Conservation (phyloP, 2,888 invertebrate species). For the Platycnemis pennipes region DNA sequence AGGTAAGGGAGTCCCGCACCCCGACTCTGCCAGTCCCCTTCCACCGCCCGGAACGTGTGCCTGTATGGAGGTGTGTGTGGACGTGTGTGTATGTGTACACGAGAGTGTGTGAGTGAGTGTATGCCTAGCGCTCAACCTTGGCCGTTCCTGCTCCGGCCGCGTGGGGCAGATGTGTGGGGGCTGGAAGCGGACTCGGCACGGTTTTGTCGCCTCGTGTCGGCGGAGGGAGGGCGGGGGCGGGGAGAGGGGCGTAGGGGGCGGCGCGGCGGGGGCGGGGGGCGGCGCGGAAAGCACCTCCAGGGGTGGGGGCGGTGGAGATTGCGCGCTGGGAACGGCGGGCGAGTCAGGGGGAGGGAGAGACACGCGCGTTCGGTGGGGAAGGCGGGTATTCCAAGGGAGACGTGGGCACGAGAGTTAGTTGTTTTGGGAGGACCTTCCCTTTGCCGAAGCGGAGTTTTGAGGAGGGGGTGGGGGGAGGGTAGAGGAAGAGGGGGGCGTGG, state of each 20-base stretch:
- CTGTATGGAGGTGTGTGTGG: too few species aligned
- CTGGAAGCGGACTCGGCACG: slow-evolving; percentile 68
- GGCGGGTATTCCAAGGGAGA: slow-evolving; percentile 77
- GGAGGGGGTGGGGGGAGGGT: not conserved
- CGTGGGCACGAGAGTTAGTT: slow-evolving; percentile 75
- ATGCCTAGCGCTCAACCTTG: not conserved
- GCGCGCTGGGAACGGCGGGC: slow-evolving; percentile 75
- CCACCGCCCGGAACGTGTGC: not conserved
- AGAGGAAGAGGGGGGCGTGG: slow-evolving; percentile 10
- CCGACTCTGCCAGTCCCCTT: not conserved
- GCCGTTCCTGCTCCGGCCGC: slow-evolving; percentile 21
- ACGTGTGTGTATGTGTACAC: too few species aligned
- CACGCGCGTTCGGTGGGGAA: slow-evolving; percentile 74
- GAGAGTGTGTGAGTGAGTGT: not conserved
- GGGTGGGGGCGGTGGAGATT: slow-evolving; percentile 56
- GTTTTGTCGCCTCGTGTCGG: slow-evolving; percentile 69
- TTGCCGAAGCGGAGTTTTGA: too few species aligned
- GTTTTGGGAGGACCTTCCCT: slow-evolving; percentile 76
- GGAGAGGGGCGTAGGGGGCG: slow-evolving; percentile 73
- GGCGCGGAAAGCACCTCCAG: slow-evolving; percentile 14
- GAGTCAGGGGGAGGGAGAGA: slow-evolving; percentile 75
- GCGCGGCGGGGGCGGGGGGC: slow-evolving; percentile 70
- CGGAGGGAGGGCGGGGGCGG: slow-evolving; percentile 50
- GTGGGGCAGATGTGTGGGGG: slow-evolving; percentile 48
- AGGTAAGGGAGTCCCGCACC: not conserved